Conservation (phyloP, 2,888 invertebrate genomes). For the Cerastis rubricosa region DNA sequence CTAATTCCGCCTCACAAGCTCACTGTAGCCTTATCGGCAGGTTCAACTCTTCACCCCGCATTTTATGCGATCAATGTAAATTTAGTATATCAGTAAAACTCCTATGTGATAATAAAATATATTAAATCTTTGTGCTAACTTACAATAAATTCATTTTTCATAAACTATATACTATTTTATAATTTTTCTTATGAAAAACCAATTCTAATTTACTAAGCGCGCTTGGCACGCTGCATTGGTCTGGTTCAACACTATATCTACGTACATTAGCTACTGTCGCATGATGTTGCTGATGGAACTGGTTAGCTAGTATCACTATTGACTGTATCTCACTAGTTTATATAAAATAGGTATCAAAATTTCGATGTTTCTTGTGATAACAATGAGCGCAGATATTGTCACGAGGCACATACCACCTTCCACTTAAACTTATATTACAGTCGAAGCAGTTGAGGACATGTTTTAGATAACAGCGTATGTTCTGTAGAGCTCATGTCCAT, state of each 20-base stretch:
- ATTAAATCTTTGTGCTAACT: constrained; percentile 91
- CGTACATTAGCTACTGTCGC: constrained; percentile 72
- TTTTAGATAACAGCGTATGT: constrained; percentile 35
- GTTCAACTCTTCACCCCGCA: constrained; percentile 82
- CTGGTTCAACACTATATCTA: constrained; percentile 82
- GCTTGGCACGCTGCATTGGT: constrained; percentile 89
- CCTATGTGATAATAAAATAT: constrained; percentile 91
- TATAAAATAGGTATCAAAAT: constrained; percentile 77
- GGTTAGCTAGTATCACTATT: constrained; percentile 74
- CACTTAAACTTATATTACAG: constrained; percentile 30
- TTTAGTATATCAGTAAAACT: constrained; percentile 89
- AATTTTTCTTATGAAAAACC: constrained; percentile 83
- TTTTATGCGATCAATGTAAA: constrained; percentile 87
- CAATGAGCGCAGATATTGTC: constrained; percentile 80
- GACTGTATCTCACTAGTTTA: constrained; percentile 74
- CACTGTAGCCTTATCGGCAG: constrained; percentile 80
- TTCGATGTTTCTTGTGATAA: constrained; percentile 82
- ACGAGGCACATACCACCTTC: constrained; percentile 74
- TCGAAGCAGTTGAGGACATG: constrained; percentile 31
- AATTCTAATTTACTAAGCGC: constrained; percentile 84
- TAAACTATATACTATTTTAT: constrained; percentile 87
- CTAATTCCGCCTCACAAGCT: constrained; percentile 77
- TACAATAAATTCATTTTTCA: constrained; percentile 90
- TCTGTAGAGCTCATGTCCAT: constrained; percentile 17
- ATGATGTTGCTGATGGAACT: constrained; percentile 73